Base-by-base conservation (phyloP, 1,140 invertebrate genomes). In the Cyrtorhinus lividipennis region DNA sequence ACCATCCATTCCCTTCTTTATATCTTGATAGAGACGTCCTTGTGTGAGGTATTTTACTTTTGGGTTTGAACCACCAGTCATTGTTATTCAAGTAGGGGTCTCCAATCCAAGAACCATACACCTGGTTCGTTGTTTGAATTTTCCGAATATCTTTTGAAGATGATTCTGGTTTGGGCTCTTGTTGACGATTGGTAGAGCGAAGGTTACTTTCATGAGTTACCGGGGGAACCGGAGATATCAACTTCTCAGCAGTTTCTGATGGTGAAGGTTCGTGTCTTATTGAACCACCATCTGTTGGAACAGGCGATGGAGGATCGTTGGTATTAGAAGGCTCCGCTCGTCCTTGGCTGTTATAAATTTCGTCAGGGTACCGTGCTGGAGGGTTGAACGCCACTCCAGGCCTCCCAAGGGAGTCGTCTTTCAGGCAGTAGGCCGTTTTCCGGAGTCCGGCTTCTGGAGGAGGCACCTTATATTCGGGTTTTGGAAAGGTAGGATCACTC, bases 41-140 rank as follows among this genome's bases (percentile, higher is more conserved):
- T 8, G 30, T 38, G 30, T 15, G 30, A 15, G 30, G 30, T 8
- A 8, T 38, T 15, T 38, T 38, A 15, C 5, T 5, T 15, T 15
- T 38, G 15, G 30, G 5, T 20, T 53, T 53, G 48, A 53, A 53
- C 48, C 48, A 53, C 48, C 48, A 53, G 48, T 53, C 48, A 20
- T 53, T 53, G 20, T 53, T 20, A 10, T 15, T 22, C 5, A 53
- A 20, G 20, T 15, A 53, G 5, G 48, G 48, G 48, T 53, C 48
- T 13, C 20, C 20, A 12, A 22, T 22, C 48, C 48, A 53, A 12
- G 48, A 53, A 20, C 48, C 48, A 20, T 53, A 53, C 8, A 53
- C 48, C 20, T 53, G 48, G 48, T 53, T 53, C 5, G 48, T 10
- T 10, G 48, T 53, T 20, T 53, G 48, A 5, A 53, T 53, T 5